A percentile compares a stretch with the other conserved stretches of the same genome.
These are phyloP conservation scores for Limenitis camilla DNA, from an alignment of 2,888 invertebrate genomes.

Conservation along the genomic window DNA sequence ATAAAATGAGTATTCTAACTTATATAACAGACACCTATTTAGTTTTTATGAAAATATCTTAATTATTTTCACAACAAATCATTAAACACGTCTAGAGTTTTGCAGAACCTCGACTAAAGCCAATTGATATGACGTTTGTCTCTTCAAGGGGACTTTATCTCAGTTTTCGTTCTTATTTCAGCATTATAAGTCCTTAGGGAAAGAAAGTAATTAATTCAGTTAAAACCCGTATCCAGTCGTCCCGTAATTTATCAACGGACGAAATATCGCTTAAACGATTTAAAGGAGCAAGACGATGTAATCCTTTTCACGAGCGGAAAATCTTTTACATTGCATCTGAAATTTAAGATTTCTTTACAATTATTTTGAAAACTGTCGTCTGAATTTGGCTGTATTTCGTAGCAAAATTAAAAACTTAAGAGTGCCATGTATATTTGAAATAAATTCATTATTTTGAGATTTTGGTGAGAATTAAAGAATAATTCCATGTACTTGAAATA, in stretches of 20 bases:
- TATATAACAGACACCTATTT: too few species aligned
- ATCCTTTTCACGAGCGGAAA: slow-evolving; percentile 25
- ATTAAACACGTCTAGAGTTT: too few species aligned
- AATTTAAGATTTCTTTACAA: not conserved
- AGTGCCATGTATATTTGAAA: too few species aligned
- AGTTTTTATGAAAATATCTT: too few species aligned
- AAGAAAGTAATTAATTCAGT: slow-evolving; percentile 32
- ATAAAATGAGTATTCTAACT: too few species aligned
- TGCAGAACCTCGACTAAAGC: too few species aligned
- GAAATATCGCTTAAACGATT: slow-evolving; percentile 27
- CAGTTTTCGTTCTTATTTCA: slow-evolving; percentile 7
- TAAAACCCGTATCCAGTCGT: slow-evolving; percentile 24
- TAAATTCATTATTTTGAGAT: too few species aligned
- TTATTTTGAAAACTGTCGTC: too few species aligned
- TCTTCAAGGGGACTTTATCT: slow-evolving; percentile 7
- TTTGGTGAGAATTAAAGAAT: too few species aligned
- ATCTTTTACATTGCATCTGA: slow-evolving; percentile 14
- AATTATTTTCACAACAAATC: too few species aligned
- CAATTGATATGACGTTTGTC: not conserved
- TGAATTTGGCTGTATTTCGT: not conserved
- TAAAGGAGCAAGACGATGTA: slow-evolving; percentile 28
- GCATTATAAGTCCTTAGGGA: slow-evolving; percentile 10
- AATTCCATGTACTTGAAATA: too few species aligned
- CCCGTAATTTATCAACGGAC: slow-evolving; percentile 30
- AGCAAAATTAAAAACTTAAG: not conserved